phyloP scores from a whole-genome alignment of 2,888 invertebrate species.

The Chorisops tibialis region DNA sequence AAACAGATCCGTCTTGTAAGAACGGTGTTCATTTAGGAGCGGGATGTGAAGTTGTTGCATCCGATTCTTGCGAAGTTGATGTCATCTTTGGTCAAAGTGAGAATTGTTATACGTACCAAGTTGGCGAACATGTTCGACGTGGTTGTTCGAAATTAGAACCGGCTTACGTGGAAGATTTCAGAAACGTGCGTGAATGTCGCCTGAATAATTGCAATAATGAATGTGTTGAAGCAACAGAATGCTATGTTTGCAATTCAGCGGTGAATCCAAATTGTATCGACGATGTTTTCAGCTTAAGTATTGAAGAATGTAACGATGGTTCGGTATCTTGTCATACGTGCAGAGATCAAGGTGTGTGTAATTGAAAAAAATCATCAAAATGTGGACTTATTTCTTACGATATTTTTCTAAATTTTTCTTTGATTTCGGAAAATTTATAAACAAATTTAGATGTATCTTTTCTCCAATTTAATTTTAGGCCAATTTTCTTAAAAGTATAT shows the following conservation, averaged over 20 bases:
- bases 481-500: too few species aligned
- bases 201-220: constrained; percentile 16
- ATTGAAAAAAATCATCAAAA: too few species aligned
- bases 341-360: neutral
- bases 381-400: too few species aligned
- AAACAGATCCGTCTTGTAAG: neutral
- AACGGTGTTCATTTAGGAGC: neutral
- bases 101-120: constrained; percentile 10
- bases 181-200: constrained; percentile 11
- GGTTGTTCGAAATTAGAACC: constrained; percentile 11
- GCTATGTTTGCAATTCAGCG: constrained; percentile 11
- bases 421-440: too few species aligned
- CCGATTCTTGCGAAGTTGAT: neutral
- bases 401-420: too few species aligned
- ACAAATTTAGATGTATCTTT: too few species aligned
- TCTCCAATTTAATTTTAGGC: too few species aligned
- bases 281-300: constrained; percentile 26
- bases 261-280: constrained; percentile 38
- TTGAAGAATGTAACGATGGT: neutral
- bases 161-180: neutral
- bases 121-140: constrained; percentile 5
- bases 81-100: constrained; percentile 9
- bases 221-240: constrained; percentile 2
- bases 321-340: constrained; percentile 12
- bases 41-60: neutral